Percentiles rank a stretch among this genome's conserved stretches.
These are phyloP conservation scores for Nomada flava DNA, from an alignment of 2,888 invertebrate genomes.

Conservation along the genomic window DNA sequence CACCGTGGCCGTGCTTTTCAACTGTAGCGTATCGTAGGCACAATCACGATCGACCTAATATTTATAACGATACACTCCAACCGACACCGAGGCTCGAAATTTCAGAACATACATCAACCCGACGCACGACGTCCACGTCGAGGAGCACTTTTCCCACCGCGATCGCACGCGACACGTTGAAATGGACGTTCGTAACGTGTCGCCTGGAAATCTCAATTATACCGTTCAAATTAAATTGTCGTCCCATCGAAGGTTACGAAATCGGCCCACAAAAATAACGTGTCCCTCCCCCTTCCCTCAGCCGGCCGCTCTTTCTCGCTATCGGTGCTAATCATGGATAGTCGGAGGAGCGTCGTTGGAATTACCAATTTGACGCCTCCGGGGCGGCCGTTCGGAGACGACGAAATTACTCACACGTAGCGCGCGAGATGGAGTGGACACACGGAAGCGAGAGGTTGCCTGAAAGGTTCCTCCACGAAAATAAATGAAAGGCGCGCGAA, in stretches of 20 bases:
- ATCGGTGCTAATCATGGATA: background rate
- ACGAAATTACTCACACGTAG: constrained; percentile 36
- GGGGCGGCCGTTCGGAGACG: background rate
- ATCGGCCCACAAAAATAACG: constrained; percentile 1
- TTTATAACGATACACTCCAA: background rate
- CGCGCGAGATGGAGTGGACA: background rate
- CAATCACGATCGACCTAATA: no score
- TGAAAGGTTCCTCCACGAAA: constrained; percentile 26
- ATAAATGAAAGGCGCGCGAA: constrained; percentile 20
- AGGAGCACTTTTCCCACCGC: background rate
- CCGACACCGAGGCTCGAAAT: background rate
- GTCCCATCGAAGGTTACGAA: constrained; percentile 18
- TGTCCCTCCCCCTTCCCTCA: background rate
- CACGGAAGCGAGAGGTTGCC: background rate
- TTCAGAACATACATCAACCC: background rate
- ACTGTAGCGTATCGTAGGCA: no score
- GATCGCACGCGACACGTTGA: background rate
- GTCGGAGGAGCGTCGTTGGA: constrained; percentile 8
- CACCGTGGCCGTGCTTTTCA: no score
- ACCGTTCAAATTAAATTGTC: constrained; percentile 13
- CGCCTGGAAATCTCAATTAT: background rate
- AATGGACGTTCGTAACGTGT: constrained; percentile 29
- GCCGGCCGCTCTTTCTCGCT: background rate
- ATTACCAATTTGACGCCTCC: constrained; percentile 29
- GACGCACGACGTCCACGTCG: background rate